These are phyloP conservation scores for Typhlichthys subterraneus DNA, from an alignment of 2,797 vertebrate genomes.

Conservation along the genomic window DNA sequence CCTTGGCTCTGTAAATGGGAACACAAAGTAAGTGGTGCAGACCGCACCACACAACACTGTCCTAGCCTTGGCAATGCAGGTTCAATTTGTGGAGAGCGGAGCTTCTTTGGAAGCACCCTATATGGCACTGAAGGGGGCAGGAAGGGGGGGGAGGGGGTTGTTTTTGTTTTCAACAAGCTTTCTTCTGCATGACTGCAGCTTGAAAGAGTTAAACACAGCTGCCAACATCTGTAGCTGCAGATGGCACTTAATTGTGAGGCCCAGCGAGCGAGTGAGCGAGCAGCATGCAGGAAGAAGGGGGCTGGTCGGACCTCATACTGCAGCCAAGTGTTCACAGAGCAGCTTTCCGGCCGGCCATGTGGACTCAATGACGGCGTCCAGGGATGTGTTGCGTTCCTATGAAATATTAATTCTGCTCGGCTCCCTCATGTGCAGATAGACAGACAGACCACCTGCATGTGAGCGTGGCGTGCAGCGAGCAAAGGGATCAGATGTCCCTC, in stretches of 20 bases:
- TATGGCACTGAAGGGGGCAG: no score
- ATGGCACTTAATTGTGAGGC: conserved; percentile 88
- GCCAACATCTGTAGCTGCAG: conserved; percentile 92
- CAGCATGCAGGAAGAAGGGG: conserved; percentile 76
- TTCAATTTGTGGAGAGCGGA: no score
- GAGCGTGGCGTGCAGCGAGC: conserved; percentile 72
- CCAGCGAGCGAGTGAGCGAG: conserved; percentile 86
- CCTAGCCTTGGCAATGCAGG: no score
- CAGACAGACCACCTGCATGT: conserved; percentile 93
- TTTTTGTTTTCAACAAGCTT: conserved; percentile 1
- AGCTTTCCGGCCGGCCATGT: conserved; percentile 95
- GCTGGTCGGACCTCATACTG: conserved; percentile 90
- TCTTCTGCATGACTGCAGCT: conserved; percentile 23
- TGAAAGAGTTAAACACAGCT: conserved; percentile 78
- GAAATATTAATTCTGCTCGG: conserved; percentile 96
- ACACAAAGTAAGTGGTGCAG: no score
- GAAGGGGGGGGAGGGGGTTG: background rate
- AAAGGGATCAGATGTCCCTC: conserved; percentile 72
- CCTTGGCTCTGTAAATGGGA: no score
- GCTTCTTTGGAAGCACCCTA: no score
- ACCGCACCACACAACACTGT: no score
- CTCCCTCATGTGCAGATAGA: conserved; percentile 85
- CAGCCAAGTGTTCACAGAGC: conserved; percentile 92
- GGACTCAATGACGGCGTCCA: conserved; percentile 95
- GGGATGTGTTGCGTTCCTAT: conserved; percentile 87